Base-by-base conservation (phyloP, 2,888 invertebrate species). In the Mesorhabditis spiculigera region DNA sequence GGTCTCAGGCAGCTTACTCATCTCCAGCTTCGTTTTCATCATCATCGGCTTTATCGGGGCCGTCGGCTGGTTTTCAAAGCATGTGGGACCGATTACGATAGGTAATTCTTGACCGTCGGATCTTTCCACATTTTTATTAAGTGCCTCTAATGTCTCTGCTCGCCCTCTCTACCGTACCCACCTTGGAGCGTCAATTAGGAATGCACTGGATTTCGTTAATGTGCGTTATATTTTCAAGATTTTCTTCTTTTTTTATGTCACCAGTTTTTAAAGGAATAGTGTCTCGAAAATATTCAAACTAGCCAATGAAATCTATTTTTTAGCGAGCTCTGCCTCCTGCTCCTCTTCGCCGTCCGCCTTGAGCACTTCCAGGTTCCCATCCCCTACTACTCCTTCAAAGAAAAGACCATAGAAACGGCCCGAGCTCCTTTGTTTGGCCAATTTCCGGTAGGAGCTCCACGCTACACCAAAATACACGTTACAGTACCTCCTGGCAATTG, bases 61-160 rank as follows among this genome's bases (percentile, higher is more conserved):
- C 4, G 78, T 83, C 10, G 84, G 84, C 6, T 67, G 75, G 8
- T 70, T 84, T 5, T 73, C 83, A 16, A 75, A 73, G n/a, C 76
- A 78, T 45, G 76, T 85, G 43, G 84, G 84, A 6, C 84, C 84
- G 0, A 71, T 85, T 50, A 85, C 85, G 6, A 81, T 85, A n/a
- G 77, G 58, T 50, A 50, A 50, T 3, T 28, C 28, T 28, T 1
- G 28, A 28, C 28, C 28, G 1, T 28, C 1, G 28, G 3, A 28
- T 28, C 28, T 28, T 28, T 28, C 1, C 1, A 28, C 28, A 3
- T 28, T 28, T 28, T 28, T 28, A 28, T 3, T 50, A 13, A 50
- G 58, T 79, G 10, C 84, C 84, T 8, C 69, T 84, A 4, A 78
- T 84, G 76, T 69, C 81, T n/a, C 75, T 85, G 0, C 76, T 84